These are phyloP conservation scores for Recurvirostra avosetta DNA, from an alignment of 2,113 vertebrate genomes.

Conservation along the genomic window DNA sequence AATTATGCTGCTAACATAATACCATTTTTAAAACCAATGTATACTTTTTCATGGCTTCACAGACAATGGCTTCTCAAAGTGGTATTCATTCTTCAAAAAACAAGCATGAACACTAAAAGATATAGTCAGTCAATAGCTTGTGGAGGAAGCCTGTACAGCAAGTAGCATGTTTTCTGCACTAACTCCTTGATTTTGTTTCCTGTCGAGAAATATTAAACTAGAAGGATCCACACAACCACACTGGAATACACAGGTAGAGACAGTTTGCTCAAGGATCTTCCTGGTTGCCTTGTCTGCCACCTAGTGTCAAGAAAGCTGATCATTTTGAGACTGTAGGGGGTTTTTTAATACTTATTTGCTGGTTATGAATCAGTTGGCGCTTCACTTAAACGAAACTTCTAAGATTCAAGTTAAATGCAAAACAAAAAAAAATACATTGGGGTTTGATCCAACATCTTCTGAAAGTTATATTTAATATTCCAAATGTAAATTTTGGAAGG, in stretches of 20 bases:
- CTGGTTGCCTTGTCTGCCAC: constrained; percentile 36
- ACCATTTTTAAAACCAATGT: not conserved
- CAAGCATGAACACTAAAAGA: not conserved
- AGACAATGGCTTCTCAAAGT: not conserved
- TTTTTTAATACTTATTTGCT: not conserved
- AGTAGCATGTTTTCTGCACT: not conserved
- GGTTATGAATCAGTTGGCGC: not conserved
- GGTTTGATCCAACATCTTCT: not conserved
- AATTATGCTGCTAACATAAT: not conserved
- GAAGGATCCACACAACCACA: not conserved
- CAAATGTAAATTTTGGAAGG: not conserved
- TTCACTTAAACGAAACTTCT: not conserved
- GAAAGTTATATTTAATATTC: not conserved
- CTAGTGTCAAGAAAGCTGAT: constrained; percentile 15
- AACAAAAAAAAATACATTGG: not conserved
- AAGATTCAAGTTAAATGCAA: not conserved
- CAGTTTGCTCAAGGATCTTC: not conserved
- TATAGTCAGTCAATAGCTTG: not conserved
- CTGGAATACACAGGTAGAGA: not conserved
- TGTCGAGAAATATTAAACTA: not conserved
- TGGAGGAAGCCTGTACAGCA: not conserved
- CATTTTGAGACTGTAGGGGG: rapidly evolving
- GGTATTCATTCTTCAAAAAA: not conserved
- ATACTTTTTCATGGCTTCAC: not conserved
- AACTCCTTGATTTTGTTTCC: not conserved